These are phyloP conservation scores for Todiramphus saurophagus DNA, from an alignment of 2,113 vertebrate species.

Conservation along the genomic window DNA sequence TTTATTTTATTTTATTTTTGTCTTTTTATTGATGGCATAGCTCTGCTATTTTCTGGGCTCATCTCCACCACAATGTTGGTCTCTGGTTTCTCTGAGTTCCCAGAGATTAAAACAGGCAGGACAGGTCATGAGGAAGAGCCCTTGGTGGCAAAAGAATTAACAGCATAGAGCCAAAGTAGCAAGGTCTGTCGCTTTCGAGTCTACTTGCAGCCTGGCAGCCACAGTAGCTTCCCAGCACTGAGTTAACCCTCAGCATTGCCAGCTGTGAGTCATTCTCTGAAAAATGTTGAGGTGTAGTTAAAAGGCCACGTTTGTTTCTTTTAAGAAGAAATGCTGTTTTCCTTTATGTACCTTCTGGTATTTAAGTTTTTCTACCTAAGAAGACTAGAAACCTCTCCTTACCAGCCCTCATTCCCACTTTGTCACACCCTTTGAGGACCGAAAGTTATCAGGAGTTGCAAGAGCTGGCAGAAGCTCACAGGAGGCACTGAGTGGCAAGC, in stretches of 20 bases:
- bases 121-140: neutral
- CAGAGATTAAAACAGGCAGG: neutral
- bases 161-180: neutral
- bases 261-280: neutral
- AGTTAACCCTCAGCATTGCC: neutral
- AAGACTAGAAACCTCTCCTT: neutral
- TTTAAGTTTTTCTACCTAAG: neutral
- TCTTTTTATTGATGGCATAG: neutral
- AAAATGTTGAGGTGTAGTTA: neutral
- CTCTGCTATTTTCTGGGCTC: neutral
- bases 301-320: neutral
- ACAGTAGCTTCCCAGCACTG: neutral
- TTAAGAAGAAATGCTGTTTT: neutral
- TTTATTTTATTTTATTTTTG: neutral
- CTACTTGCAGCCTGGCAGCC: neutral
- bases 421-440: neutral
- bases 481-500: neutral
- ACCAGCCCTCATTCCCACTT: neutral
- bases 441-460: neutral
- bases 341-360: neutral
- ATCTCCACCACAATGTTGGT: neutral
- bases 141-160: neutral
- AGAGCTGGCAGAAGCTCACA: neutral
- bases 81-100: neutral
- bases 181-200: neutral